A percentile compares a stretch with the other conserved stretches of the same genome.
Conservation (phyloP, 2,797 vertebrate genomes). For the Gorsachius magnificus region DNA sequence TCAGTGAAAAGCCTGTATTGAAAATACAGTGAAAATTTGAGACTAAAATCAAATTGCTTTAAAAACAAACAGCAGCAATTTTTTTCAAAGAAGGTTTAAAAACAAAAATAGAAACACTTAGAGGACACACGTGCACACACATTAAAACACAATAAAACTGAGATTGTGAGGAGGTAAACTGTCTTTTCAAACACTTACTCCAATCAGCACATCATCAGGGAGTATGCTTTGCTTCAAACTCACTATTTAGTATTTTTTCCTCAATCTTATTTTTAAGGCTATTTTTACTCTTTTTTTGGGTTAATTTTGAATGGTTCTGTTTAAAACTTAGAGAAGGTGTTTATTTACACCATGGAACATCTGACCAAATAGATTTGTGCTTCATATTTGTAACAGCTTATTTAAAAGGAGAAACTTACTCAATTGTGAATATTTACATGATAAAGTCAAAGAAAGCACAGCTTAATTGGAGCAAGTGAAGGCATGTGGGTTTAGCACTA, state of each 20-base stretch:
- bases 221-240: background rate
- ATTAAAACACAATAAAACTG: background rate
- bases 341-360: background rate
- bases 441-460: constrained; percentile 9
- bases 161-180: background rate
- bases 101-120: constrained; percentile 39
- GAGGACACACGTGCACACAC: background rate
- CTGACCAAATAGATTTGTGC: background rate
- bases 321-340: background rate
- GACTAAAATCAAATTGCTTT: constrained; percentile 77
- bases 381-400: background rate
- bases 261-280: background rate
- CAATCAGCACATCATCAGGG: background rate
- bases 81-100: constrained; percentile 46
- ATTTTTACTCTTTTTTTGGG: background rate
- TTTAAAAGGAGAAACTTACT: constrained; percentile 28
- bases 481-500: background rate
- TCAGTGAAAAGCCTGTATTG: constrained; percentile 62
- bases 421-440: background rate
- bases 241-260: background rate
- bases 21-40: constrained; percentile 77
- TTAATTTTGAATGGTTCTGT: background rate
- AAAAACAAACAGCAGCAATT: constrained; percentile 74
- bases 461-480: background rate
- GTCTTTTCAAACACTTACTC: background rate